phyloP scores from a whole-genome alignment of 2,113 vertebrate species.

The Psophia crepitans region DNA sequence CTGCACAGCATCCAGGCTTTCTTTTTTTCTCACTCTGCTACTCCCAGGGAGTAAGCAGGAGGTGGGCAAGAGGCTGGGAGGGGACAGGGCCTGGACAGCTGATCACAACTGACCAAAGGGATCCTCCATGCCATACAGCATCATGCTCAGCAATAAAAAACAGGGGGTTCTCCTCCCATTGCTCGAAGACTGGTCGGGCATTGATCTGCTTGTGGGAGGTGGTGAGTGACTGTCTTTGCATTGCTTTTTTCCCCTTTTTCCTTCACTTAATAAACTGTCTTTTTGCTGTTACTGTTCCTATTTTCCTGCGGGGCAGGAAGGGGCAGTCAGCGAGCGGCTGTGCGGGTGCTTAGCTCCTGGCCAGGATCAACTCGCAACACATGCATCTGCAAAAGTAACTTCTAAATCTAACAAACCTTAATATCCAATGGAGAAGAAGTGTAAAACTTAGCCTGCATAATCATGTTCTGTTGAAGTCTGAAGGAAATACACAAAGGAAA shows the following conservation, averaged over 20 bases:
- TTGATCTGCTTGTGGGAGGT: neutral
- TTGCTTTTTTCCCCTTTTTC: neutral
- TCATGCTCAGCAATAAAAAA: neutral
- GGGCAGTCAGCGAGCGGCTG: accelerated
- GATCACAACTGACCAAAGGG: neutral
- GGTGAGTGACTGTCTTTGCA: neutral
- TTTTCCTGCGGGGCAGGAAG: accelerated
- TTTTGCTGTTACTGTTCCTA: neutral
- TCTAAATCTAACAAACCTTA: neutral
- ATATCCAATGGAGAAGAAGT: neutral
- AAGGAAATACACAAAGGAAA: neutral
- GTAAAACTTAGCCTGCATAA: neutral
- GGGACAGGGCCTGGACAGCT: neutral
- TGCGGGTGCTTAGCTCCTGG: neutral
- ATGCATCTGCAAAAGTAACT: neutral
- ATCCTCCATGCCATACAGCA: neutral
- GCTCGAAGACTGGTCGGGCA: neutral
- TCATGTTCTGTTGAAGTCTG: neutral
- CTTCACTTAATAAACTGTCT: neutral
- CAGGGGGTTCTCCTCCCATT: neutral
- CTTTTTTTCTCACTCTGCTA: neutral
- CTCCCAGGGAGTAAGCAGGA: neutral
- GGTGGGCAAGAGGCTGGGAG: neutral
- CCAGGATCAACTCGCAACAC: neutral
- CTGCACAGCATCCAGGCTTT: neutral